Conservation (phyloP, 2,888 invertebrate genomes). For the Adineta ricciae region DNA sequence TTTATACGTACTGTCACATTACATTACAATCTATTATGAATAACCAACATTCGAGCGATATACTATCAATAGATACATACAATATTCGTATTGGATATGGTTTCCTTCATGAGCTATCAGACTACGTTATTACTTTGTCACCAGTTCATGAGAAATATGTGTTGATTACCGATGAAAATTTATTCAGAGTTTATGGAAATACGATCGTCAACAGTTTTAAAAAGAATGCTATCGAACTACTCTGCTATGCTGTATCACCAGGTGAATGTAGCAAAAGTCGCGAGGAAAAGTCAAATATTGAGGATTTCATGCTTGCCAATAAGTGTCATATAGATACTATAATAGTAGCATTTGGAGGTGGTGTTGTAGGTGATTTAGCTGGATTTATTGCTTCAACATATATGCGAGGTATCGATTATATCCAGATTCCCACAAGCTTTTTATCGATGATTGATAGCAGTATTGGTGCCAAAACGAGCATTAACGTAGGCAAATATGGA, state of each 20-base stretch:
- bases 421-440: not conserved
- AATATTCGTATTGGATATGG: not conserved
- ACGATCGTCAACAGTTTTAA: not conserved
- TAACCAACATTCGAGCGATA: not conserved
- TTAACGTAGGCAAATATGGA: not conserved
- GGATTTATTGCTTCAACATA: not conserved
- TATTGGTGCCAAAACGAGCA: not conserved
- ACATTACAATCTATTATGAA: not conserved
- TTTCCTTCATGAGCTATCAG: not conserved
- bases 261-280: not conserved
- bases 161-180: not conserved
- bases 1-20: not conserved
- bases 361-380: not conserved
- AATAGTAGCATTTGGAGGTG: not conserved
- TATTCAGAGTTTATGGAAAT: not conserved
- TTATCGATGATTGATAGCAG: not conserved
- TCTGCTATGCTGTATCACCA: not conserved
- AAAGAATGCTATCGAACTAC: not conserved
- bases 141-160: not conserved
- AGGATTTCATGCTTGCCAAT: not conserved
- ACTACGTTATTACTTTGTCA: not conserved
- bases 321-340: not conserved
- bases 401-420: not conserved
- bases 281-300: not conserved
- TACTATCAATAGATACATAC: not conserved